phyloP scores from a whole-genome alignment of 2,113 vertebrate genomes.

The Hucho hucho region DNA sequence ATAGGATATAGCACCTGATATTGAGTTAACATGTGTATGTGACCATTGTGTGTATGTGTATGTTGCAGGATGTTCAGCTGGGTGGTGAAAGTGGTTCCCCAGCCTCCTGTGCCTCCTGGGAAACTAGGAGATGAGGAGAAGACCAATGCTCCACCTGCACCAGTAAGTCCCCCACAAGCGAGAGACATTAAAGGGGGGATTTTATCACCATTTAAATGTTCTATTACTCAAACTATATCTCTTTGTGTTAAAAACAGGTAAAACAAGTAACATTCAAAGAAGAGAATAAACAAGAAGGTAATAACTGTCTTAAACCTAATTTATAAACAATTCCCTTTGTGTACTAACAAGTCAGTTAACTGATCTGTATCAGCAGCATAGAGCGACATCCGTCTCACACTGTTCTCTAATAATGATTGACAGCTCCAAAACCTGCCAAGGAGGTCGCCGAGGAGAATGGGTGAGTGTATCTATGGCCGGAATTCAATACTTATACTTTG shows the following conservation, averaged over 20 bases:
- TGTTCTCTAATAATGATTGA: neutral
- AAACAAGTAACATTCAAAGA: conserved; percentile 62
- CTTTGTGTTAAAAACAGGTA: conserved; percentile 49
- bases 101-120: conserved; percentile 39
- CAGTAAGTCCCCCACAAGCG: conserved; percentile 5
- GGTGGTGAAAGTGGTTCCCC: conserved; percentile 76
- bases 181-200: neutral
- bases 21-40: no score
- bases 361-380: neutral
- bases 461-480: conserved; percentile 37
- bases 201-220: neutral
- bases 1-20: no score
- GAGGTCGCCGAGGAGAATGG: conserved; percentile 39
- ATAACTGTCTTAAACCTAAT: neutral
- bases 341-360: neutral
- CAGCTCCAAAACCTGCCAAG: conserved; percentile 49
- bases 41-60: neutral
- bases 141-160: neutral
- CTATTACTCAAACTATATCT: neutral
- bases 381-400: neutral
- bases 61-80: conserved; percentile 73
- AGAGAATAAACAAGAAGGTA: conserved; percentile 49
- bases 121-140: conserved; percentile 50
- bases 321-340: no score
- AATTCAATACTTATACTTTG: no score